Conservation (phyloP, 2,888 invertebrate species). For the Drosophila basisetae region DNA sequence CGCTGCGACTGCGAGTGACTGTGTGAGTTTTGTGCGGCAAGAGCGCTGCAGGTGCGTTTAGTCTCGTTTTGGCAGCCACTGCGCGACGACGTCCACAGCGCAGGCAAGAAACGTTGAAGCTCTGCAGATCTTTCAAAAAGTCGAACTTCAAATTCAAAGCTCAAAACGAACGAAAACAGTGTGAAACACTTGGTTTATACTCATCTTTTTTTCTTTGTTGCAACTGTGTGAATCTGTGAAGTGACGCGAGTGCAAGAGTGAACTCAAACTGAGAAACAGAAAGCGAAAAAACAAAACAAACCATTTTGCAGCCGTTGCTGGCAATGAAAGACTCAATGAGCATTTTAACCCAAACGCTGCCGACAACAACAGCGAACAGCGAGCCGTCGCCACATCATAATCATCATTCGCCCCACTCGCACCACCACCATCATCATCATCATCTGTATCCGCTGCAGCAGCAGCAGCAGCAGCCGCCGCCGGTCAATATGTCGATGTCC, state of each 20-base stretch:
- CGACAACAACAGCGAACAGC: slow-evolving; percentile 56
- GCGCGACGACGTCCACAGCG: slow-evolving; percentile 71
- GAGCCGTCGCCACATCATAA: slow-evolving; percentile 60
- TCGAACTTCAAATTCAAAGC: slow-evolving; percentile 25
- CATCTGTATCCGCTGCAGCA: slow-evolving; percentile 49
- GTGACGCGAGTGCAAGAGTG: slow-evolving; percentile 5
- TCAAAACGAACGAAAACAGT: slow-evolving; percentile 13
- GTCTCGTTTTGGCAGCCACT: slow-evolving; percentile 83
- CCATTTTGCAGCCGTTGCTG: slow-evolving; percentile 18
- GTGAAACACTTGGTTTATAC: background rate
- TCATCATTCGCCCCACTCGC: slow-evolving; percentile 27
- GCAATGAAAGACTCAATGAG: slow-evolving; percentile 85
- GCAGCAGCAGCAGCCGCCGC: slow-evolving; percentile 51
- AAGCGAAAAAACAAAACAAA: background rate
- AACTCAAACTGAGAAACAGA: slow-evolving; percentile 18
- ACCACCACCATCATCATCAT: slow-evolving; percentile 44
- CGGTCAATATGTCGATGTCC: slow-evolving; percentile 68
- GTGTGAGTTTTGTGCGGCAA: slow-evolving; percentile 59
- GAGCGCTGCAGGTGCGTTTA: slow-evolving; percentile 83
- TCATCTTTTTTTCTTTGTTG: slow-evolving; percentile 26
- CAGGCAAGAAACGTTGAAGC: slow-evolving; percentile 18
- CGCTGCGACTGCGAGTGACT: slow-evolving; percentile 32
- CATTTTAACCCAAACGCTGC: slow-evolving; percentile 80
- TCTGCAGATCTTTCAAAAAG: background rate
- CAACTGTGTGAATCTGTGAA: slow-evolving; percentile 2